Evolutionary conservation across 2,113 vertebrate species (phyloP).

Genomic region (Saccopteryx leptura): DNA sequence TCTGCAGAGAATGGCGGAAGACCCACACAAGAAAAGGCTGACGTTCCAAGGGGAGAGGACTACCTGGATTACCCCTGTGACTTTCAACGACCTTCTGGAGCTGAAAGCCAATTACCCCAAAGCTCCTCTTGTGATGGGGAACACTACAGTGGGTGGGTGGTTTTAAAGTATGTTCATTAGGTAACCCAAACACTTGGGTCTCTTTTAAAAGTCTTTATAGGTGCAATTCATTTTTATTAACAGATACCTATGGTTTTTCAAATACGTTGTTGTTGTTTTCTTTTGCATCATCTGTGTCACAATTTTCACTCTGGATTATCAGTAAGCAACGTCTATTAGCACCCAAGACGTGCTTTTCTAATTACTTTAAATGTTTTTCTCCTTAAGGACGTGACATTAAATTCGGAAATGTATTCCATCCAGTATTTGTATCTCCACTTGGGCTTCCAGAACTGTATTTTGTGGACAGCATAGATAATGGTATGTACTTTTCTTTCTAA

Average conservation of each 20-base stretch:
- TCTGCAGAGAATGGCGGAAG: constrained; percentile 88
- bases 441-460: constrained; percentile 84
- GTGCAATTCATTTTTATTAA: not conserved
- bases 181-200: not conserved
- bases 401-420: constrained; percentile 77
- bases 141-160: constrained; percentile 91
- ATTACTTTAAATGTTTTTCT: constrained; percentile 36
- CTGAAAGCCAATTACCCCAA: constrained; percentile 89
- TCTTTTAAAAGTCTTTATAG: not conserved
- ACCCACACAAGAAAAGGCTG: constrained; percentile 82
- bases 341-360: not conserved
- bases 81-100: constrained; percentile 90
- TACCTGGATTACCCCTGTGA: constrained; percentile 88
- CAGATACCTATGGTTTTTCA: not conserved
- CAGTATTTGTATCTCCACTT: constrained; percentile 86
- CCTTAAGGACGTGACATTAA: constrained; percentile 85
- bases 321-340: not conserved
- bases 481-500: constrained; percentile 76
- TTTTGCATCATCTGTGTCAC: not conserved
- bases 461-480: constrained; percentile 72
- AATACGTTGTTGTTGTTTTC: not conserved
- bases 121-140: constrained; percentile 92
- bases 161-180: not conserved
- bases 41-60: constrained; percentile 89
- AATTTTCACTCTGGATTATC: not conserved